Evolutionary conservation across 2,113 vertebrate species (phyloP).

Genomic region (Phasianus colchicus): DNA sequence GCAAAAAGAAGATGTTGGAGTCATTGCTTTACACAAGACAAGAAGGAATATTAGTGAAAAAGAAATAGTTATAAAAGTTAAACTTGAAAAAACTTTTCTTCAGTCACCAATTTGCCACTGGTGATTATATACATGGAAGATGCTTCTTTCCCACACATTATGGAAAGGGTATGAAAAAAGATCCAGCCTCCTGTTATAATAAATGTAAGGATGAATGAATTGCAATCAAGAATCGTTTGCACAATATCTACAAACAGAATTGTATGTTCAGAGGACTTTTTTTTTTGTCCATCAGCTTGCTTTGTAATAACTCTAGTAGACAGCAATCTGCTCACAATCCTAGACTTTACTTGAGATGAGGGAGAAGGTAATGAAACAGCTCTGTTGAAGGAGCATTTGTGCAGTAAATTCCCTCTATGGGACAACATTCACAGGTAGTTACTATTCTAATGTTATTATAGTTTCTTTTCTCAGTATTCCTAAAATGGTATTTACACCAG

Average conservation of each 20-base stretch:
- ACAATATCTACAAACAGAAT: background rate
- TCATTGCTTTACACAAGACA: background rate
- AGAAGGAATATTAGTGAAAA: background rate
- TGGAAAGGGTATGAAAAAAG: background rate
- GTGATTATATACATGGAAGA: background rate
- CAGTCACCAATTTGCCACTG: background rate
- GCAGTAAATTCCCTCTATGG: background rate
- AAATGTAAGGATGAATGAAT: background rate
- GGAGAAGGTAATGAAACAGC: accelerated
- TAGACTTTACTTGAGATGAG: background rate
- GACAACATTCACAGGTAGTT: background rate
- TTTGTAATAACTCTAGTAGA: background rate
- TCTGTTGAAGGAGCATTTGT: accelerated
- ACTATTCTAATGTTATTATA: background rate
- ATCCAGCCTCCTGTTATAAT: background rate
- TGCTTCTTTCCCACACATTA: background rate
- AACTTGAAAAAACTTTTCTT: background rate
- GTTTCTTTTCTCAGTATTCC: background rate
- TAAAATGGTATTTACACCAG: background rate
- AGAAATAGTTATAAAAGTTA: background rate
- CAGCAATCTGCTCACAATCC: background rate
- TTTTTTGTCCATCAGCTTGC: background rate
- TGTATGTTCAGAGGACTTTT: background rate
- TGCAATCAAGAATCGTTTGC: background rate
- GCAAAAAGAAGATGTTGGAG: background rate